phyloP scores from a whole-genome alignment of 2,888 invertebrate species.

The Tridacna crocea region DNA sequence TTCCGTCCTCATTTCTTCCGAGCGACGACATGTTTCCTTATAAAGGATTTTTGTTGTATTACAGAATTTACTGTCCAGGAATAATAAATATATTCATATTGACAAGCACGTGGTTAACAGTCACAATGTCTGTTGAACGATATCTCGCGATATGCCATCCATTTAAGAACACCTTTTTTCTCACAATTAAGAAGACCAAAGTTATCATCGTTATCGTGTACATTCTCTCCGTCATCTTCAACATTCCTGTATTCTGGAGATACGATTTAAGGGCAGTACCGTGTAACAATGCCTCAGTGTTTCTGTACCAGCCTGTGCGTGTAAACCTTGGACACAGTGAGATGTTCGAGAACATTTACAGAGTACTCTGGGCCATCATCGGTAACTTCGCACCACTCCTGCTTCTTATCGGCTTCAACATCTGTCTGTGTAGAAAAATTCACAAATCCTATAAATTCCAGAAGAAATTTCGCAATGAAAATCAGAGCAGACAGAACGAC shows the following conservation, averaged over 20 bases:
- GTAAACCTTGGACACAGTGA: constrained; percentile 67
- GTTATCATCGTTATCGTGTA: constrained; percentile 88
- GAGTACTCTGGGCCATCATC: constrained; percentile 76
- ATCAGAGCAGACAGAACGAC: constrained; percentile 66
- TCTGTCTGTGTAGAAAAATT: constrained; percentile 78
- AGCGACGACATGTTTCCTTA: constrained; percentile 87
- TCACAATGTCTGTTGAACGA: constrained; percentile 90
- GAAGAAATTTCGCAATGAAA: constrained; percentile 68
- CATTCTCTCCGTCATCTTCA: constrained; percentile 88
- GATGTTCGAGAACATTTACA: constrained; percentile 72
- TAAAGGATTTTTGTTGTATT: constrained; percentile 74
- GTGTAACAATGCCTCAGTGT: constrained; percentile 56
- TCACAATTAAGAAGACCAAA: constrained; percentile 87
- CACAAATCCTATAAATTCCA: constrained; percentile 77
- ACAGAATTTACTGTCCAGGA: constrained; percentile 76
- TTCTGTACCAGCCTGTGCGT: constrained; percentile 57
- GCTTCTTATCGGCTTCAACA: constrained; percentile 79
- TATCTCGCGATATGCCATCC: constrained; percentile 91
- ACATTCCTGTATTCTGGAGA: constrained; percentile 86
- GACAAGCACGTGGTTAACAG: constrained; percentile 91
- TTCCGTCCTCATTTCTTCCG: constrained; percentile 85
- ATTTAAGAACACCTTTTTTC: constrained; percentile 88
- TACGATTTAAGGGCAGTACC: constrained; percentile 64
- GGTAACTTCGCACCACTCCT: constrained; percentile 79
- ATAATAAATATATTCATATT: constrained; percentile 85